phyloP scores from a whole-genome alignment of 1,140 invertebrate genomes.

The Diachasmimorpha longicaudata region DNA sequence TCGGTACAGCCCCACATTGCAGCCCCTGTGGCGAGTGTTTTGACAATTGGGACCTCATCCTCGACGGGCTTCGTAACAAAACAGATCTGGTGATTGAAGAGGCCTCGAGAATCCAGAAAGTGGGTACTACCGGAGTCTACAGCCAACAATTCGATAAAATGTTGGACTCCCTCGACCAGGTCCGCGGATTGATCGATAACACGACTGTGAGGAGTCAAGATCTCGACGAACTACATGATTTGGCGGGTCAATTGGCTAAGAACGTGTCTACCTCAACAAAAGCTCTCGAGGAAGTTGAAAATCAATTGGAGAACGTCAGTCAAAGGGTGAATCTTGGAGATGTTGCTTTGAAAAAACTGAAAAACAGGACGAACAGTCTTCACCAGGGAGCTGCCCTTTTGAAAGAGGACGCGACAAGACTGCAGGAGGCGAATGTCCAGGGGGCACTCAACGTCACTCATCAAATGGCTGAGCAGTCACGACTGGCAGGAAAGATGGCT shows the following conservation, averaged over 20 bases:
- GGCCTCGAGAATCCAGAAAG: conserved; percentile 90
- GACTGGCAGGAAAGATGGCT: conserved; percentile 72
- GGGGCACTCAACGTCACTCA: conserved; percentile 91
- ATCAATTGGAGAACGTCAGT: conserved; percentile 76
- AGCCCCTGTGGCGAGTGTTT: conserved; percentile 98
- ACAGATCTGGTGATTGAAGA: conserved; percentile 78
- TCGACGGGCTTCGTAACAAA: conserved; percentile 76
- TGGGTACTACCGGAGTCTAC: conserved; percentile 93
- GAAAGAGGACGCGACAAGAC: conserved; percentile 84
- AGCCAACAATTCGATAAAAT: conserved; percentile 91
- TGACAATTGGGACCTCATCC: conserved; percentile 95
- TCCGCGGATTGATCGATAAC: conserved; percentile 79
- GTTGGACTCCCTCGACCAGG: conserved; percentile 82
- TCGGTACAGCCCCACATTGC: conserved; percentile 89
- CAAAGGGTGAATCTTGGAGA: conserved; percentile 80
- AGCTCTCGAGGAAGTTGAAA: conserved; percentile 67
- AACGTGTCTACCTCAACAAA: conserved; percentile 64
- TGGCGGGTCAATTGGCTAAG: conserved; percentile 65
- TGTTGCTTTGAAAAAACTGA: conserved; percentile 76
- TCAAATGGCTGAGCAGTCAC: conserved; percentile 75
- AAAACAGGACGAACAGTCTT: conserved; percentile 74
- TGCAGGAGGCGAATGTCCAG: conserved; percentile 94
- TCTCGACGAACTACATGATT: conserved; percentile 69
- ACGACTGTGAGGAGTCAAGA: conserved; percentile 76
- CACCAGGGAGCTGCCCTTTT: conserved; percentile 77